Base-by-base conservation (phyloP, 1,140 invertebrate genomes). In the Drosophila kikkawai region DNA sequence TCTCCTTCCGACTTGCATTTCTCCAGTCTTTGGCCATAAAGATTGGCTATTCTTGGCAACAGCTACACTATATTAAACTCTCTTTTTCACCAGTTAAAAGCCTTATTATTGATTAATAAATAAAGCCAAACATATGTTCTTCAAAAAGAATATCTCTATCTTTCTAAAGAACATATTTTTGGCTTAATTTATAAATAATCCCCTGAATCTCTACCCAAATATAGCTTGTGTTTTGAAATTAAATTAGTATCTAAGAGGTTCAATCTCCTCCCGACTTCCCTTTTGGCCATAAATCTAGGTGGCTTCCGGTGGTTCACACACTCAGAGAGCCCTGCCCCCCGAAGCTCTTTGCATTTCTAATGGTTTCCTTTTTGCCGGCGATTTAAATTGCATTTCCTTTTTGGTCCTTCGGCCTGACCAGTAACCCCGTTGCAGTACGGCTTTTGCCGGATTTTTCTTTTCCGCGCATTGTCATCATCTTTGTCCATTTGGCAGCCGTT, bases 401-500 rank as follows among this genome's bases (percentile, higher is more conserved):
- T 37, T 22, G 53, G 8, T 37, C 34, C 51, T 15, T 22, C n/a
- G 50, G 11, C 29, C 6, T 11, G 12, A n/a, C 50, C 34, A 37
- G 7, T 36, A 6, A 55, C 53, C 53, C 53, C 19, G 34, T 22
- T 8, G 51, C 51, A 55, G 22, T 22, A 22, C 2, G 22, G 22
- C 22, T 22, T 29, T 47, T 17, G 12, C 17, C 12, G 50, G 50
- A 53, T 53, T 55, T 37, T 39, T 55, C 32, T 22, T 64, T 42
- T 15, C 39, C 47, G 48, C 19, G 37, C n/a, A 45, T 69, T 76
- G 77, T 84, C 81, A 71, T 66, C 77, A 44, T 53, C 56, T 50
- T 75, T 85, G 82, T 80, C 61, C 71, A 77, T 69, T 82, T 75
- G 79, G 68, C 82, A 79, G 82, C 51, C 82, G 79, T 66, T 64